Percentiles rank a stretch among this genome's conserved stretches.
phyloP scores from a whole-genome alignment of 2,888 invertebrate species.

The Drosophila fungiperda region DNA sequence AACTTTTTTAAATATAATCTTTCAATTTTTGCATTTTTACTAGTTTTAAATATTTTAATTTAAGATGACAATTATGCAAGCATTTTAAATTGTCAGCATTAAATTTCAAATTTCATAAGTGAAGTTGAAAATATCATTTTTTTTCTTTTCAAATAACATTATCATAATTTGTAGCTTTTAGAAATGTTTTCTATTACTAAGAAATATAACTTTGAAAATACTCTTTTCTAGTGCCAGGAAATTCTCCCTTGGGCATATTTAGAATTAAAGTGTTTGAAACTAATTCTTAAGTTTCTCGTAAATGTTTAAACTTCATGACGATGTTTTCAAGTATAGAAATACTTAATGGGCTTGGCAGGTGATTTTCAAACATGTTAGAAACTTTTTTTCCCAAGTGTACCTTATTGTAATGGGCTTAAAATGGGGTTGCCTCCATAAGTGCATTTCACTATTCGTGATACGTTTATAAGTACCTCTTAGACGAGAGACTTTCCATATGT shows the following conservation, averaged over 20 bases:
- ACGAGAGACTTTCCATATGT: neutral
- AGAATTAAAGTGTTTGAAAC: neutral
- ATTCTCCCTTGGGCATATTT: neutral
- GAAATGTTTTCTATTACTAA: neutral
- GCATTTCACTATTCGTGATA: conserved; percentile 14
- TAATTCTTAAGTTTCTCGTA: neutral
- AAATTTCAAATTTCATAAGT: neutral
- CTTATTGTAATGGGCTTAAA: neutral
- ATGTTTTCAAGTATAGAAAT: neutral
- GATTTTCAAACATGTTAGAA: neutral
- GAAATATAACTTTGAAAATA: neutral
- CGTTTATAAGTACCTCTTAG: conserved; percentile 9
- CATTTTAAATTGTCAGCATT: neutral
- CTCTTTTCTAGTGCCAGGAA: neutral
- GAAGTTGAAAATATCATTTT: neutral
- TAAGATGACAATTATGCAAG: neutral
- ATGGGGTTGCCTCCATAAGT: neutral
- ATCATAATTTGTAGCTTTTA: neutral
- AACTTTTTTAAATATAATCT: neutral
- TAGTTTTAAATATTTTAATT: neutral
- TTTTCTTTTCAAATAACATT: neutral
- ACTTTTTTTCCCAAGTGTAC: neutral
- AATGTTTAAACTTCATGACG: neutral
- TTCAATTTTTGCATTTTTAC: neutral
- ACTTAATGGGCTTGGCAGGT: neutral